Conservation (phyloP, 2,888 invertebrate species). For the Drosophila pseudotakahashii region DNA sequence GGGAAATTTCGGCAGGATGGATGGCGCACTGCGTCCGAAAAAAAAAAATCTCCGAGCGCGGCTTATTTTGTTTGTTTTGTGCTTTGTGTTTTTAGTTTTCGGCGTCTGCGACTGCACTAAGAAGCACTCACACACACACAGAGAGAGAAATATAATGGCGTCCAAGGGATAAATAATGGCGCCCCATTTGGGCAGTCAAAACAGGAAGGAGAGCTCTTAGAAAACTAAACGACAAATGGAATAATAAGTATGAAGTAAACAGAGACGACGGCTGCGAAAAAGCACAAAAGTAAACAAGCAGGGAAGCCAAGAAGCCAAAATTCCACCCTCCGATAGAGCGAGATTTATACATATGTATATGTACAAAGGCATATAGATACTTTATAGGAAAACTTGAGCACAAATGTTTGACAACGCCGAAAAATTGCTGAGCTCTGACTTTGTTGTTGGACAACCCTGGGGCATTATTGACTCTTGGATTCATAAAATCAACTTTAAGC, state of each 20-base stretch:
- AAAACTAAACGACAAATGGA: constrained; percentile 75
- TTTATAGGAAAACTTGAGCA: constrained; percentile 30
- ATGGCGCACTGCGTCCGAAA: constrained; percentile 47
- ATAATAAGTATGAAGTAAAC: constrained; percentile 63
- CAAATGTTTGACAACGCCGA: constrained; percentile 22
- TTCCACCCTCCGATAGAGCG: constrained; percentile 20
- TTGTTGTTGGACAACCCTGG: constrained; percentile 26
- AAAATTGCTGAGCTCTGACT: constrained; percentile 29
- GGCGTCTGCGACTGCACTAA: constrained; percentile 42
- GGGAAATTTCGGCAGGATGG: constrained; percentile 28
- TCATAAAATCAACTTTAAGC: constrained; percentile 45
- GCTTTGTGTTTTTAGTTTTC: constrained; percentile 45
- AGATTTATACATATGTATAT: constrained; percentile 24
- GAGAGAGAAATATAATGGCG: constrained; percentile 60
- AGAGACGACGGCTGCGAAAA: constrained; percentile 42
- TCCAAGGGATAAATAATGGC: constrained; percentile 70
- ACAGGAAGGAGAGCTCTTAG: constrained; percentile 65
- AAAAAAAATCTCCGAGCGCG: constrained; percentile 17
- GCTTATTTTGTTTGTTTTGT: constrained; percentile 44
- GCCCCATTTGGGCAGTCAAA: constrained; percentile 74
- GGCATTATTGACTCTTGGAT: constrained; percentile 28
- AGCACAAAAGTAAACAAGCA: constrained; percentile 35
- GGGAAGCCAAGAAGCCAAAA: constrained; percentile 9
- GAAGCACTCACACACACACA: constrained; percentile 50
- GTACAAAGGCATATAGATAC: constrained; percentile 12